Base-by-base conservation (phyloP, 2,113 vertebrate genomes). In the Thalassarche chlororhynchos region DNA sequence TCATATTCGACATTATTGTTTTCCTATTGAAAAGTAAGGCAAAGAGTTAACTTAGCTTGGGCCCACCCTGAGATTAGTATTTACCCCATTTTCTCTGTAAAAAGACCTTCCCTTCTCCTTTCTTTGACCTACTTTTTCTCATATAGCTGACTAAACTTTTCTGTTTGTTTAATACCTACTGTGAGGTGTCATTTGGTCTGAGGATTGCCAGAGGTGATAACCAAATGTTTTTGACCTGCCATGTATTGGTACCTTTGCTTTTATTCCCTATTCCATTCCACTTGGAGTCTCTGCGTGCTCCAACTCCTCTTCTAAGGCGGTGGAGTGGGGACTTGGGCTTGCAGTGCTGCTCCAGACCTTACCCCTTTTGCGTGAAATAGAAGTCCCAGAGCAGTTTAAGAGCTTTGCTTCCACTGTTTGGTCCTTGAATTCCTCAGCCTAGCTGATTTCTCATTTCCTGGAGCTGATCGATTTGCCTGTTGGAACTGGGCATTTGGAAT, bases 71-170 rank as follows among this genome's bases (percentile, higher is more conserved):
- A 83, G 70, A 69, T 76, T 57, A 88, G 28, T 34, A 77, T 66
- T 96, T 81, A 87, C 11, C 10, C 42, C 18, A 54, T 68, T 89
- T 93, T 80, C 68, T 72, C 44, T 80, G 28, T 60, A 51, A 51
- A 52, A 88, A 85, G 65, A 80, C 25, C 64, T 24, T 96, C 74
- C 38, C 42, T 83, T 77, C 28, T 79, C 51, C 32, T 77, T 88
- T 40, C 68, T 93, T 94, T 94, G 82, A 87, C 96, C 82, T 93
- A 1, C 38, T 65, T 84, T 76, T 94, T 87, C 68, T 92, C 51
- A 6, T 20, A 31, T 5, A 90, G 54, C 51, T 91, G 86, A 74
- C 71, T 81, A 49, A 90, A 85, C 34, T 54, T 86, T 83, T 86
- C 58, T 72, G 20, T 75, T 76, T 80, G 34, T 86, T 78, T 81